These are phyloP conservation scores for Macrosoma leucophasiata DNA, from an alignment of 2,888 invertebrate genomes.

Conservation along the genomic window DNA sequence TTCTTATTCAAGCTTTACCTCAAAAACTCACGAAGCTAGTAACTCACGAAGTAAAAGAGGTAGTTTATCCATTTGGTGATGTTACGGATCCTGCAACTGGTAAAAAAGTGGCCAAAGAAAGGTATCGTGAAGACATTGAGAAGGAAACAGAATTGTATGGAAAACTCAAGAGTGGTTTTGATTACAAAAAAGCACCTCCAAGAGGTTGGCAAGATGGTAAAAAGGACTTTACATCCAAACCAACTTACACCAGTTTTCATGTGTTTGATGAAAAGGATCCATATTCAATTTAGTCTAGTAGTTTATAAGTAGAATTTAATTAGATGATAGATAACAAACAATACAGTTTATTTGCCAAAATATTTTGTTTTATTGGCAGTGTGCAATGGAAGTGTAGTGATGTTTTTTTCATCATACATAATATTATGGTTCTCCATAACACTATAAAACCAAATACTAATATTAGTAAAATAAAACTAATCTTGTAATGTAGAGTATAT, in stretches of 20 bases:
- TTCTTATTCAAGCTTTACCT: slow-evolving; percentile 84
- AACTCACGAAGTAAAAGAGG: slow-evolving; percentile 85
- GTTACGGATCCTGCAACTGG: slow-evolving; percentile 90
- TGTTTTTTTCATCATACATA: too few relatives aligned
- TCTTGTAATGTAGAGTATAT: too few relatives aligned
- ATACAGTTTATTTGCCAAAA: slow-evolving; percentile 8
- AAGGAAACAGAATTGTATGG: slow-evolving; percentile 81
- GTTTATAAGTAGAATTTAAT: slow-evolving; percentile 9
- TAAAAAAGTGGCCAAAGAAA: slow-evolving; percentile 83
- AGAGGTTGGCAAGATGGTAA: slow-evolving; percentile 89
- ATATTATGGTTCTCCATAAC: too few relatives aligned
- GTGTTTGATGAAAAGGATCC: slow-evolving; percentile 84
- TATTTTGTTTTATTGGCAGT: background rate
- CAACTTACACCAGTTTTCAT: slow-evolving; percentile 86
- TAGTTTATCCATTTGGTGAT: slow-evolving; percentile 89
- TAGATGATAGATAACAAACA: slow-evolving; percentile 1
- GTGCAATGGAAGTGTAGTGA: too few relatives aligned
- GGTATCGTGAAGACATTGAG: slow-evolving; percentile 85
- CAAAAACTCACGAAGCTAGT: slow-evolving; percentile 84
- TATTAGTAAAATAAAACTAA: too few relatives aligned
- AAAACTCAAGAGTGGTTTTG: slow-evolving; percentile 79
- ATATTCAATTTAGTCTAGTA: slow-evolving; percentile 76
- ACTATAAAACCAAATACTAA: too few relatives aligned
- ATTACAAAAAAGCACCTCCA: slow-evolving; percentile 84
- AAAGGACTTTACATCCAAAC: slow-evolving; percentile 86